Evolutionary conservation across 2,113 vertebrate genomes (phyloP).

Genomic region (Myotis brandtii): DNA sequence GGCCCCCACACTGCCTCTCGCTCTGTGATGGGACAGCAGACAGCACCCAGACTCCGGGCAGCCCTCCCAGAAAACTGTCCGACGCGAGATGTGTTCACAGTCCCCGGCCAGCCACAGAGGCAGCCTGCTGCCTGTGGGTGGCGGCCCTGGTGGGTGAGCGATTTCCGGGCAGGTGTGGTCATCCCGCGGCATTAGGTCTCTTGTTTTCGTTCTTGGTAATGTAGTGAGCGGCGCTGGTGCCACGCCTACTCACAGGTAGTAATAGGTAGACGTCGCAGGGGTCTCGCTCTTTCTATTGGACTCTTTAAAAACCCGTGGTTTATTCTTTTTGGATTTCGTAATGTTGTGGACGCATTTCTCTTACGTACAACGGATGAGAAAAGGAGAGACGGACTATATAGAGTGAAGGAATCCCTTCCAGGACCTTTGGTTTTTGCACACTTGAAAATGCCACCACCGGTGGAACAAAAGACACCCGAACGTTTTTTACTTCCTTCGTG

Average conservation of each 20-base stretch:
- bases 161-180: constrained; percentile 57
- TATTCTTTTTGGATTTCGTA: constrained; percentile 3
- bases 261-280: constrained; percentile 55
- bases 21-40: constrained; percentile 45
- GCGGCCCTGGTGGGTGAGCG: constrained; percentile 71
- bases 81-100: constrained; percentile 1
- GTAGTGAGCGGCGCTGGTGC: constrained; percentile 64
- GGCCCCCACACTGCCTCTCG: constrained; percentile 74
- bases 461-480: constrained; percentile 65
- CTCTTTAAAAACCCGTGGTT: constrained; percentile 45
- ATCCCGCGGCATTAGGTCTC: constrained; percentile 64
- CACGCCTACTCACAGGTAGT: constrained; percentile 41
- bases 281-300: constrained; percentile 30
- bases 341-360: background rate
- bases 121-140: constrained; percentile 53
- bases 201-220: constrained; percentile 56
- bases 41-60: background rate
- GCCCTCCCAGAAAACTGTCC: background rate
- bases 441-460: constrained; percentile 62
- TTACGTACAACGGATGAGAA: background rate
- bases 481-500: constrained; percentile 70
- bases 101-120: background rate
- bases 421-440: constrained; percentile 65
- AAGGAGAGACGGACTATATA: constrained; percentile 24
- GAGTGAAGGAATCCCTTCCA: constrained; percentile 56